Percentiles rank a stretch among this genome's conserved stretches.
These are phyloP conservation scores for Zonotrichia albicollis DNA, from an alignment of 2,797 vertebrate genomes.

Conservation along the genomic window DNA sequence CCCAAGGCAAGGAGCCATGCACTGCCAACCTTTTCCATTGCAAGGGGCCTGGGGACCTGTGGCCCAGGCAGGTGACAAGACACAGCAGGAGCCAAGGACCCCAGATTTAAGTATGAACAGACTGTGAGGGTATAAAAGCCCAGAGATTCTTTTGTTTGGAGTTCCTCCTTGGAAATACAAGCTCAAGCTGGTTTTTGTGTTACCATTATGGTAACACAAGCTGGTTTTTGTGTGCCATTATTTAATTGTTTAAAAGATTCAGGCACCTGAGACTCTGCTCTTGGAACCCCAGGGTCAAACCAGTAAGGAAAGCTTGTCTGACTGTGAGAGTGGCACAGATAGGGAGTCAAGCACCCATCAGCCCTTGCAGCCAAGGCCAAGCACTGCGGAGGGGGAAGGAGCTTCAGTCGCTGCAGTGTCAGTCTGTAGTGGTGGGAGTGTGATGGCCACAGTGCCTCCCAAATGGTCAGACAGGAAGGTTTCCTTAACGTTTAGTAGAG, in stretches of 20 bases:
- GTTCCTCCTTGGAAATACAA: neutral
- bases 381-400: neutral
- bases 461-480: neutral
- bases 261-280: neutral
- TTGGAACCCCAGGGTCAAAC: neutral
- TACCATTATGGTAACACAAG: too few species aligned
- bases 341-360: neutral
- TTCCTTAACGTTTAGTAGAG: neutral
- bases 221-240: neutral
- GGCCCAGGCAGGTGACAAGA: neutral
- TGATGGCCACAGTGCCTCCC: neutral
- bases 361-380: neutral
- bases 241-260: neutral
- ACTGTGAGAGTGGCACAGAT: accelerated
- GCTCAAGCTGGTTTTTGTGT: neutral
- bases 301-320: neutral
- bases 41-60: accelerated
- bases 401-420: neutral
- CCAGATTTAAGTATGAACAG: neutral
- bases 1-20: neutral
- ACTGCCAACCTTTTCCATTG: accelerated
- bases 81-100: neutral
- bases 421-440: neutral
- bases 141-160: neutral
- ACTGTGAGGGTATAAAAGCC: neutral